Percentiles rank a stretch among this genome's conserved stretches.
phyloP scores from a whole-genome alignment of 2,888 invertebrate species.

The Seira musarum region DNA sequence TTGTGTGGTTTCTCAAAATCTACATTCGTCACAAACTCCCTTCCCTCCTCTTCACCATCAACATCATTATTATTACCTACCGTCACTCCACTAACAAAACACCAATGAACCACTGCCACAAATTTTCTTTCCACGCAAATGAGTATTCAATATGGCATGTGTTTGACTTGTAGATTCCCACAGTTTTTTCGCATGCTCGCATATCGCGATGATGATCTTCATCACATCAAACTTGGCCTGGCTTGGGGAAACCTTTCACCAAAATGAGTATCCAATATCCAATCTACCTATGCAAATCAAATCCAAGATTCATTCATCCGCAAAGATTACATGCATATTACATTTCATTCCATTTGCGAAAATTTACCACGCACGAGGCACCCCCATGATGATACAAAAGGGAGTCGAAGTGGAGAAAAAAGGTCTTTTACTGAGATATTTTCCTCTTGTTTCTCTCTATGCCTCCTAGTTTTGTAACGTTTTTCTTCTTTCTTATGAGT shows the following conservation, averaged over 20 bases:
- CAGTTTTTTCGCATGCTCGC: too few species aligned
- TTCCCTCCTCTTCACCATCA: slow-evolving; percentile 3
- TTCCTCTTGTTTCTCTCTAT: too few species aligned
- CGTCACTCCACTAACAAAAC: background rate
- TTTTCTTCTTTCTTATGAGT: too few species aligned
- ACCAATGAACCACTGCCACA: slow-evolving; percentile 14
- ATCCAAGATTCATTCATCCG: slow-evolving; percentile 52
- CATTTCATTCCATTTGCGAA: slow-evolving; percentile 53
- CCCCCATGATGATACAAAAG: background rate
- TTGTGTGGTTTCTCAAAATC: background rate
- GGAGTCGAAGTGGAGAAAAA: too few species aligned
- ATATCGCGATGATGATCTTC: too few species aligned
- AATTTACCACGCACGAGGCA: slow-evolving; percentile 3
- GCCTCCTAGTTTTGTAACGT: too few species aligned
- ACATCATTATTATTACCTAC: slow-evolving; percentile 13
- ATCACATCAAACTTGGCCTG: too few species aligned
- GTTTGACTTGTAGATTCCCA: too few species aligned
- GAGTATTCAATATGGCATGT: slow-evolving; percentile 48
- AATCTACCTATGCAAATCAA: slow-evolving; percentile 56
- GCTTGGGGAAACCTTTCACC: slow-evolving; percentile 45
- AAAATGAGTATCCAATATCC: slow-evolving; percentile 53
- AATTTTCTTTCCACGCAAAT: slow-evolving; percentile 43
- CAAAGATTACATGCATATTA: slow-evolving; percentile 51
- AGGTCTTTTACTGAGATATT: too few species aligned
- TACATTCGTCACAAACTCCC: background rate